These are phyloP conservation scores for Pseudobourletiella spinata DNA, from an alignment of 1,140 invertebrate species.

Conservation along the genomic window DNA sequence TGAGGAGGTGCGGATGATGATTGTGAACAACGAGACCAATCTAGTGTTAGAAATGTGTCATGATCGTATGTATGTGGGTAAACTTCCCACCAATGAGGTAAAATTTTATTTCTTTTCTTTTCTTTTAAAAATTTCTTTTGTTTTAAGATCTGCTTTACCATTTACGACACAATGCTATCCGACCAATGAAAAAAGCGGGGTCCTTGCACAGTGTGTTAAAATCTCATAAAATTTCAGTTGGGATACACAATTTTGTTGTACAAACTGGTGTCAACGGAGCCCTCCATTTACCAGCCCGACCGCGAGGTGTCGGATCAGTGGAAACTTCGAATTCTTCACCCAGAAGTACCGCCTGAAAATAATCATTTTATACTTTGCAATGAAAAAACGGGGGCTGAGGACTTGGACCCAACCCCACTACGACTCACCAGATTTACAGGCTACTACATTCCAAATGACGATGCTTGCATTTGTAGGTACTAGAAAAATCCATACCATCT, in stretches of 20 bases:
- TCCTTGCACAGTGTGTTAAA: too few species aligned
- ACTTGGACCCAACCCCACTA: not conserved
- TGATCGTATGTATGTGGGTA: not conserved
- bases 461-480: constrained; percentile 1
- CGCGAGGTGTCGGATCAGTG: not conserved
- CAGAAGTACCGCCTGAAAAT: not conserved
- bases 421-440: not conserved
- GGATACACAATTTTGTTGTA: not conserved
- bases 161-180: too few species aligned
- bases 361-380: not conserved
- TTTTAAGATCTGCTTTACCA: too few species aligned
- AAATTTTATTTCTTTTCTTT: not conserved
- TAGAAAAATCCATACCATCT: not conserved
- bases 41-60: not conserved
- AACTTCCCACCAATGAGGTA: not conserved
- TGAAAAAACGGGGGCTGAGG: not conserved
- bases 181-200: too few species aligned
- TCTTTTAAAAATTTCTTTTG: not conserved
- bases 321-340: not conserved
- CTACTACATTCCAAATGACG: constrained; percentile 3
- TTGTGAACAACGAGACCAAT: constrained; percentile 2
- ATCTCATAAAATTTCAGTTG: not conserved
- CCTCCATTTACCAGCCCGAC: too few species aligned
- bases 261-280: not conserved
- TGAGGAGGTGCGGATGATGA: not conserved